Evolutionary conservation across 2,797 vertebrate species (phyloP).

Genomic region (Kryptopterus vitreolus): DNA sequence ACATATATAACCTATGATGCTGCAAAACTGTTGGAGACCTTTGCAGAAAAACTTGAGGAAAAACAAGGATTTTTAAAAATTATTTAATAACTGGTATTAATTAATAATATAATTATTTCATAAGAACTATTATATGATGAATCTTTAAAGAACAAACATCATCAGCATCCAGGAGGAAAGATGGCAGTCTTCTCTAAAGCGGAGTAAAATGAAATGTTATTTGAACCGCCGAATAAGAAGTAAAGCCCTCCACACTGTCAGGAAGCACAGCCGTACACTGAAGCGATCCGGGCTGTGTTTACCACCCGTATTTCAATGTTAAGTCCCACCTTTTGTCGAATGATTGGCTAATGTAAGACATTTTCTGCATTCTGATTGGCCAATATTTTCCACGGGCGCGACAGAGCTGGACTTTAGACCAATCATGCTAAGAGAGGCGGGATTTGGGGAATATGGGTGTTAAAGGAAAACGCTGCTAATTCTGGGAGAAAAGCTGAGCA

Average conservation of each 20-base stretch:
- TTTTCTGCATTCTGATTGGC: background rate
- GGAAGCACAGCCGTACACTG: conserved; percentile 26
- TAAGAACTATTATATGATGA: no score
- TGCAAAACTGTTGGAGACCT: no score
- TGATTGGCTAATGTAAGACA: background rate
- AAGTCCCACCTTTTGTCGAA: background rate
- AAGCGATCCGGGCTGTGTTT: background rate
- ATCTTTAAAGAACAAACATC: background rate
- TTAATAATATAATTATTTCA: background rate
- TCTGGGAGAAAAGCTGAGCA: background rate
- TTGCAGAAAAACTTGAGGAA: no score
- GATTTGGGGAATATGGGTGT: conserved; percentile 5
- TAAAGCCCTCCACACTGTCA: conserved; percentile 4
- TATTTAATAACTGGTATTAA: background rate
- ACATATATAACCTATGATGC: no score
- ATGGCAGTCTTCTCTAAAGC: background rate
- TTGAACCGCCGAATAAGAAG: conserved; percentile 8
- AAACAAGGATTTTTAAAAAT: no score
- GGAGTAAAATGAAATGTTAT: background rate
- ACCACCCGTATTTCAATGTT: background rate
- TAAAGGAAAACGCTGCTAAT: background rate
- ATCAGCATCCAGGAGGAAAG: background rate
- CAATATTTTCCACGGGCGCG: background rate
- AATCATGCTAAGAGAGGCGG: background rate
- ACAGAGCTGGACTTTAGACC: background rate